Percentiles rank a stretch among this genome's conserved stretches.
Evolutionary conservation across 2,113 vertebrate species (phyloP).

Genomic region (Upupa epops): DNA sequence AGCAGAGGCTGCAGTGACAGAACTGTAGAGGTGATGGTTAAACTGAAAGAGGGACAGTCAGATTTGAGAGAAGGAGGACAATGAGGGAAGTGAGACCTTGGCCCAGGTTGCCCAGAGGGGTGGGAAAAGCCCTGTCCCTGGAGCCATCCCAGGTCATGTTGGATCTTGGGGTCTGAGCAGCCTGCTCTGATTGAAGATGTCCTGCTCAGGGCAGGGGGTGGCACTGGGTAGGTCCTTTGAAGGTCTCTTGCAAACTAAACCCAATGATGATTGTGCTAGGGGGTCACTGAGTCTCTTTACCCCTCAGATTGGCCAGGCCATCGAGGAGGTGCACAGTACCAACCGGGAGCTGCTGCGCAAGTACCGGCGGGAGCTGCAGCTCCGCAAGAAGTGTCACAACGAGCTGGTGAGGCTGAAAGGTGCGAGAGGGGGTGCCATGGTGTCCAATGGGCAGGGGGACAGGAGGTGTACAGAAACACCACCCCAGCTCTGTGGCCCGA

Average conservation of each 20-base stretch:
- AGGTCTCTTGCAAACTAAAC: neutral
- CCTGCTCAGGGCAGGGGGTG: no score
- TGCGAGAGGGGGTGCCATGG: slow-evolving; percentile 4
- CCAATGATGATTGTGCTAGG: neutral
- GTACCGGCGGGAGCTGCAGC: slow-evolving; percentile 93
- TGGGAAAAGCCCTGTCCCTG: no score
- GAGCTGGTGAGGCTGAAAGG: slow-evolving; percentile 94
- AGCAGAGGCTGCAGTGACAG: no score
- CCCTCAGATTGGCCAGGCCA: slow-evolving; percentile 87
- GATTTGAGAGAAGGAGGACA: no score
- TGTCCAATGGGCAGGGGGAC: no score
- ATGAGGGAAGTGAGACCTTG: no score
- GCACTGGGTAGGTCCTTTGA: neutral
- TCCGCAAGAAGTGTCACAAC: slow-evolving; percentile 96
- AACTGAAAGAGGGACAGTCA: no score
- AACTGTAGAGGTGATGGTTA: no score
- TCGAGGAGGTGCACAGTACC: slow-evolving; percentile 85
- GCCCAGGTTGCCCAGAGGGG: no score
- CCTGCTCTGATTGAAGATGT: no score
- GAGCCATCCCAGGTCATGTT: no score
- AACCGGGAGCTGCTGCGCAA: slow-evolving; percentile 92
- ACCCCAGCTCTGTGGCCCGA: neutral
- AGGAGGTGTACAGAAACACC: neutral
- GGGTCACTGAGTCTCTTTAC: neutral
- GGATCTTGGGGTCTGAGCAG: no score